These are phyloP conservation scores for Limnephilus marmoratus DNA, from an alignment of 2,888 invertebrate genomes.

Conservation along the genomic window DNA sequence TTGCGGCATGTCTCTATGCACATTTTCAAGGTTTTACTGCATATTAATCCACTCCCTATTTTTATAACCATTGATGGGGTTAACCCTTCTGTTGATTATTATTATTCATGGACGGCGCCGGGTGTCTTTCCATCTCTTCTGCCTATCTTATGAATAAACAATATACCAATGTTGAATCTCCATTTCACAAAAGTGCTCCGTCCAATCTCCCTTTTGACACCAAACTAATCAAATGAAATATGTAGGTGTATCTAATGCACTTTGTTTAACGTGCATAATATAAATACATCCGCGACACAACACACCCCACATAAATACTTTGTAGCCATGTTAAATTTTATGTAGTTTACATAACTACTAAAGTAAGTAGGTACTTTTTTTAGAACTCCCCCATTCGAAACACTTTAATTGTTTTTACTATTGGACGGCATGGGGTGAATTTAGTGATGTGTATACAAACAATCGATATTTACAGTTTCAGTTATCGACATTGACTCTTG, in stretches of 20 bases:
- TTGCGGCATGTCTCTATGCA: not conserved
- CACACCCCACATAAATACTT: not conserved
- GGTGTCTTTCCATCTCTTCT: not conserved
- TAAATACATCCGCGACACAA: not conserved
- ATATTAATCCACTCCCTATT: not conserved
- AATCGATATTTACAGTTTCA: not conserved
- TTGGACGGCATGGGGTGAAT: slow-evolving; percentile 2
- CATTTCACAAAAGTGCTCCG: not conserved
- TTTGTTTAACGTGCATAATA: not conserved
- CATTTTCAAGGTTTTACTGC: not conserved
- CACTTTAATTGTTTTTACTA: slow-evolving; percentile 37
- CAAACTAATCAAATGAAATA: not conserved
- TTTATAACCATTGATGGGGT: not conserved
- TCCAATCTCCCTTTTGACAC: not conserved
- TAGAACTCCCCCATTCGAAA: not conserved
- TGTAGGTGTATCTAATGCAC: not conserved
- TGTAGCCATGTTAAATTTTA: not conserved
- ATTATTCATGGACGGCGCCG: slow-evolving; percentile 2
- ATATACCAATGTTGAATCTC: not conserved
- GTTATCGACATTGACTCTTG: not conserved
- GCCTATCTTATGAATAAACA: not conserved
- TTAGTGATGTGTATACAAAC: not conserved
- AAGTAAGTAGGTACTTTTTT: not conserved
- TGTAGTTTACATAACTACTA: not conserved
- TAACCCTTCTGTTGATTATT: not conserved